Conservation (phyloP, 2,113 vertebrate genomes). For the Aptenodytes patagonicus region DNA sequence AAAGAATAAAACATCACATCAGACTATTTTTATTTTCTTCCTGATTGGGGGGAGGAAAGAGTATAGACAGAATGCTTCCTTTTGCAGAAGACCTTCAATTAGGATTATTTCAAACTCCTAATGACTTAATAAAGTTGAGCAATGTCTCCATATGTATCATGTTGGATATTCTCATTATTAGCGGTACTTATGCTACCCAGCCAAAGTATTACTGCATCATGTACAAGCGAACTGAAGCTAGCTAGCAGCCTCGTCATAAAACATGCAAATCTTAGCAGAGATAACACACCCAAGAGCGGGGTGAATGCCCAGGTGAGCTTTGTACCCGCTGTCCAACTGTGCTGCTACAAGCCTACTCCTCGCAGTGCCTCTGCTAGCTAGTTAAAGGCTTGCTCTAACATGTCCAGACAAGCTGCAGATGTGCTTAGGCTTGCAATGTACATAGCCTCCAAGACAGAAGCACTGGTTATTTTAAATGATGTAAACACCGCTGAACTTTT, state of each 20-base stretch:
- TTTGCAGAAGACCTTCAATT: not conserved
- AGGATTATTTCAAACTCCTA: not conserved
- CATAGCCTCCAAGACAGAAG: not conserved
- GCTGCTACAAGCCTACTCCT: not conserved
- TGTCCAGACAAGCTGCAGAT: not conserved
- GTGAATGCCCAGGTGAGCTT: not conserved
- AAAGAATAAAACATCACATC: not conserved
- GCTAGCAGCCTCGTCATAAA: not conserved
- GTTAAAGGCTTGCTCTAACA: not conserved
- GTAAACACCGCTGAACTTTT: not conserved
- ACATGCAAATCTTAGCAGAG: not conserved
- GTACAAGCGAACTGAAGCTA: not conserved
- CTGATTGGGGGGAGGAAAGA: not conserved
- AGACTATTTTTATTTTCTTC: not conserved
- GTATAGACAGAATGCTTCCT: not conserved
- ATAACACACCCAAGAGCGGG: not conserved
- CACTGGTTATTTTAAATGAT: not conserved
- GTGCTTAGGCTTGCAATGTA: not conserved
- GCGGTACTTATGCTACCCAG: not conserved
- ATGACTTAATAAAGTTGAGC: not conserved
- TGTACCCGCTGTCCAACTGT: not conserved
- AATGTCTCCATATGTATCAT: not conserved
- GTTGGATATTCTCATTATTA: not conserved
- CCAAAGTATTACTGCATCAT: not conserved
- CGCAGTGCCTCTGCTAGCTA: not conserved